Evolutionary conservation across 2,797 vertebrate genomes (phyloP).

Genomic region (Gymnocypris eckloni): DNA sequence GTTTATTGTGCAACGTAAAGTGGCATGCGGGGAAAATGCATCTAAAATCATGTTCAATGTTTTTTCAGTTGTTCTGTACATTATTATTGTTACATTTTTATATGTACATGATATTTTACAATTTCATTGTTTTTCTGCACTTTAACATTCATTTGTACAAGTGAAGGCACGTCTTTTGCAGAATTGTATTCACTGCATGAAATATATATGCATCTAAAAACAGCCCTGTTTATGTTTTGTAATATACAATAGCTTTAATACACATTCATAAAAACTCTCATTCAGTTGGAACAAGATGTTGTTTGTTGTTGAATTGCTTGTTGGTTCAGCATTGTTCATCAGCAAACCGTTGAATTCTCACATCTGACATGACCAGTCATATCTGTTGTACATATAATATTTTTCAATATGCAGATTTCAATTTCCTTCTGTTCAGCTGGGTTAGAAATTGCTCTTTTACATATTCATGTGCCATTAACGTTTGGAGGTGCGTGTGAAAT

Average conservation of each 20-base stretch:
- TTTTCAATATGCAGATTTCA: constrained; percentile 40
- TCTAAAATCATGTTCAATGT: background rate
- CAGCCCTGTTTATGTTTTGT: background rate
- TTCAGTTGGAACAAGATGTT: background rate
- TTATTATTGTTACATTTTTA: background rate
- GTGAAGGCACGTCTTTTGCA: background rate
- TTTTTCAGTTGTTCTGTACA: background rate
- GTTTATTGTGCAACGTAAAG: background rate
- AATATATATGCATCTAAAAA: background rate
- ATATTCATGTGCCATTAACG: constrained; percentile 31
- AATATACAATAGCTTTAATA: background rate
- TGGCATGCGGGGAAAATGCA: background rate
- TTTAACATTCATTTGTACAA: background rate
- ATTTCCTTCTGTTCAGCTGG: constrained; percentile 10
- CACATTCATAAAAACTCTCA: background rate
- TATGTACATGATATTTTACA: background rate
- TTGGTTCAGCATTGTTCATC: background rate
- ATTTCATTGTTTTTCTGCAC: background rate
- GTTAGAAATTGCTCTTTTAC: constrained; percentile 24
- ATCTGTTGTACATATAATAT: constrained; percentile 30
- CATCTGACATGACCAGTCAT: constrained; percentile 1
- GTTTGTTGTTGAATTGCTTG: background rate
- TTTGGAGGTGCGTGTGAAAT: constrained; percentile 21
- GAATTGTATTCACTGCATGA: background rate
- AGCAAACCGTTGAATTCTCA: background rate